Evolutionary conservation across 37 sponge, comb jelly and placozoan species (phyloP).

Genomic region (Bolinopsis microptera): DNA sequence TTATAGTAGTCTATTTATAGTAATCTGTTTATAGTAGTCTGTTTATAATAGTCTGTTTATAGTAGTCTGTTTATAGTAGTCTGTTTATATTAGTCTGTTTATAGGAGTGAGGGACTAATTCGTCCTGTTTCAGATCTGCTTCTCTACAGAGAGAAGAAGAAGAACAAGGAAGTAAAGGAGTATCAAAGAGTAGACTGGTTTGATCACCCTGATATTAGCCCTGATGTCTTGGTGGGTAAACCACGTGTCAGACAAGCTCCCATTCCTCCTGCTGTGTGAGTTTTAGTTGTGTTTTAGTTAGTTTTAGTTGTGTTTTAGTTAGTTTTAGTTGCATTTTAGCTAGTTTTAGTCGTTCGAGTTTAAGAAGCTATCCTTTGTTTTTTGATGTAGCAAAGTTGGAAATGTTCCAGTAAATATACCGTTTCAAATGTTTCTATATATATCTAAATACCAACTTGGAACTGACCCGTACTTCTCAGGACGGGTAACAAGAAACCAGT

Average conservation of each 20-base stretch:
- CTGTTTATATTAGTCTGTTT: too few relatives aligned
- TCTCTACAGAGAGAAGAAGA: neutral
- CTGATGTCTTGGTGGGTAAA: slow-evolving; percentile 21
- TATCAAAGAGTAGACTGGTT: slow-evolving; percentile 32
- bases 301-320: neutral
- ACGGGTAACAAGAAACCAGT: neutral
- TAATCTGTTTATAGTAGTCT: too few relatives aligned
- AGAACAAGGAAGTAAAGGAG: neutral
- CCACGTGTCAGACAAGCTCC: neutral
- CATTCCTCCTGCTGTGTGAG: neutral
- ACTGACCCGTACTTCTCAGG: too few relatives aligned
- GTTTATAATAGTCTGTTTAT: too few relatives aligned
- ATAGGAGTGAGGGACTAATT: neutral
- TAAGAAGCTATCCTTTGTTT: too few relatives aligned
- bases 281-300: neutral
- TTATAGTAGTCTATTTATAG: too few relatives aligned
- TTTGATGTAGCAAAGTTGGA: too few relatives aligned
- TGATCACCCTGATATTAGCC: slow-evolving; percentile 22
- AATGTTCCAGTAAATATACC: too few relatives aligned
- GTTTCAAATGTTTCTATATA: too few relatives aligned
- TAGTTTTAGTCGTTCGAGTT: too few relatives aligned
- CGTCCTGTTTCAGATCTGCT: slow-evolving; percentile 9
- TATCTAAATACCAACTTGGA: too few relatives aligned
- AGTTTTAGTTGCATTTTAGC: neutral
- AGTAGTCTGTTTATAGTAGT: too few relatives aligned